Evolutionary conservation across 2,888 invertebrate genomes (phyloP), one percentile per base, ranked within the genome.

Genomic region (Xestoiulus laeticollis): DNA sequence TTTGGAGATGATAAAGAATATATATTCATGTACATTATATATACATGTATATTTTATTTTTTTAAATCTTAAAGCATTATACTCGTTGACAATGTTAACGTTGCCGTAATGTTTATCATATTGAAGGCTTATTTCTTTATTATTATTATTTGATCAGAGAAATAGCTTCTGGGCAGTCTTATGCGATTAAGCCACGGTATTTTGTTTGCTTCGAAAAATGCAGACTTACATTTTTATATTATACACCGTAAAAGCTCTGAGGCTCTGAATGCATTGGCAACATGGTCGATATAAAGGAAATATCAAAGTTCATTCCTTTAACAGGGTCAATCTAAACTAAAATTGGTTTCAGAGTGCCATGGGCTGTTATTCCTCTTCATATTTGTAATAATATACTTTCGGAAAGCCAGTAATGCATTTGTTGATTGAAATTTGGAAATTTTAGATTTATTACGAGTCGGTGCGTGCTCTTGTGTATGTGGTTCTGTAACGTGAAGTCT

Each of bases 291-390:
- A n/a, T n/a, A 78, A 12, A 30, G 30, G 78, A 68, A 78, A 78
- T 78, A 78, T 30, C 78, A 78, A 78, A 78, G 78, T 78, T 78
- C 78, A 78, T 30, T 30, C 12, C 30, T 30, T 78, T 78, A 26
- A 78, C 78, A 30, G n/a, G 78, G 30, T 30, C 78, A 78, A 22
- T 30, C 30, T 78, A 30, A 30, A 78, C 78, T 78, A 78, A 78
- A 78, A 78, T 78, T 78, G 78, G 30, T 78, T 78, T 30, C 78
- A 14, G 30, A 78, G 30, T 78, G 78, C 78, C 78, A 14, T 78
- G 14, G 78, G 78, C 30, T 78, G 78, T 78, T 78, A 78, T 78
- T 78, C 22, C 78, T 78, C 30, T 78, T 78, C 78, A 78, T 78
- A 30, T 26, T 78, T 78, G 78, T 30, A 78, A 78, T 78, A 78